These are phyloP conservation scores for Adelosebastes latens DNA, from an alignment of 2,797 vertebrate species.

Conservation along the genomic window DNA sequence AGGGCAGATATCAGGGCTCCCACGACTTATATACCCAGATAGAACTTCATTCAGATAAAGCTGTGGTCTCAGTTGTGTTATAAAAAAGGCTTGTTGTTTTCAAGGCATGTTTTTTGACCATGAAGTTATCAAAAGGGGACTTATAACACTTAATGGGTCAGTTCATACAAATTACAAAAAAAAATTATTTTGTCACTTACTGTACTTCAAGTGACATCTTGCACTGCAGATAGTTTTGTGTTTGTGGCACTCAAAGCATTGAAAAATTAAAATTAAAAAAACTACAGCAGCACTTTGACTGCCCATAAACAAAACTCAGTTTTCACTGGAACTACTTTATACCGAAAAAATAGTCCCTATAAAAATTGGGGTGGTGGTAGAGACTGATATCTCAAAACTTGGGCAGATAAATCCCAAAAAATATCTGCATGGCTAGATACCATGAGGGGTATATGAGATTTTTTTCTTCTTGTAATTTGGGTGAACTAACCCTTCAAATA, in stretches of 20 bases:
- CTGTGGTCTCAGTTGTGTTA: neutral
- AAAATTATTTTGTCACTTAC: neutral
- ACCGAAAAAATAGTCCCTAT: too few relatives aligned
- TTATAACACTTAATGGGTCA: neutral
- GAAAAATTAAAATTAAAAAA: neutral
- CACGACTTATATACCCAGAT: neutral
- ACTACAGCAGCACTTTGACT: neutral
- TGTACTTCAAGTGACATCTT: neutral
- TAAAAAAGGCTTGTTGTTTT: neutral
- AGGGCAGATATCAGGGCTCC: neutral
- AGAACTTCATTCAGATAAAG: neutral
- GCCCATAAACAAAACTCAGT: neutral
- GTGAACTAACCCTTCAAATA: neutral
- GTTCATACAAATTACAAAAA: neutral
- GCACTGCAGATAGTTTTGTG: neutral
- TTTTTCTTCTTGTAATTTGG: neutral
- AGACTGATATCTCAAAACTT: neutral
- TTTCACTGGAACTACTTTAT: neutral
- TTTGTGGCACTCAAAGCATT: neutral
- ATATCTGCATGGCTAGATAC: neutral
- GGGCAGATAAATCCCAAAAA: neutral
- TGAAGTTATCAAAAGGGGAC: neutral
- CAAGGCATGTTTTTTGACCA: constrained; percentile 14
- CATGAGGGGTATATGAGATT: neutral
- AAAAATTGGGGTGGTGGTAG: neutral